Percentiles rank a stretch among this genome's conserved stretches.
These are phyloP conservation scores for Anodontia alba DNA, from an alignment of 2,888 invertebrate genomes.

Conservation along the genomic window DNA sequence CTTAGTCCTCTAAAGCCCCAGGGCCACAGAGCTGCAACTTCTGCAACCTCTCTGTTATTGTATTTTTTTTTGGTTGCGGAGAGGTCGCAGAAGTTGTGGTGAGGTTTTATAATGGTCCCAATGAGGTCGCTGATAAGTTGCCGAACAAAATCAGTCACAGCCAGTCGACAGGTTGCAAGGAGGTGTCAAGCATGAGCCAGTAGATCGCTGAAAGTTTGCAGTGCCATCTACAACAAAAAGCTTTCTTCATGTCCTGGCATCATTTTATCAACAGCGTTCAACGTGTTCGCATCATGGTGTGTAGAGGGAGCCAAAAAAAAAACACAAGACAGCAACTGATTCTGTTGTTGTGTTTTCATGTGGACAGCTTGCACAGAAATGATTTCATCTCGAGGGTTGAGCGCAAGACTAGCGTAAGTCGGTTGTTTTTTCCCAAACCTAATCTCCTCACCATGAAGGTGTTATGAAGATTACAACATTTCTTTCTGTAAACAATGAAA, in stretches of 20 bases:
- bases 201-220: not conserved
- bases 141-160: not conserved
- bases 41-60: not conserved
- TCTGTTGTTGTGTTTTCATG: no score
- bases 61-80: not conserved
- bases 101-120: not conserved
- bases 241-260: not conserved
- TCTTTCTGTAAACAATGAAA: no score
- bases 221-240: not conserved
- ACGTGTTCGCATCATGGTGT: not conserved
- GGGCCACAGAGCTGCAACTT: not conserved
- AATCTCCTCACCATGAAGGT: no score
- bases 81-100: not conserved
- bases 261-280: not conserved
- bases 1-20: no score
- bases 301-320: conserved; percentile 3
- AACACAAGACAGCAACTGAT: not conserved
- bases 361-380: no score
- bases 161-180: conserved; percentile 7
- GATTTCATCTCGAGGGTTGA: no score
- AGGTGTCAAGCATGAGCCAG: not conserved
- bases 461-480: no score
- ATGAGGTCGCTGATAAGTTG: not conserved
- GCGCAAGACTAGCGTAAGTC: no score
- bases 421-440: no score